Evolutionary conservation across 2,113 vertebrate species (phyloP).

Genomic region (Hiodon tergisus): DNA sequence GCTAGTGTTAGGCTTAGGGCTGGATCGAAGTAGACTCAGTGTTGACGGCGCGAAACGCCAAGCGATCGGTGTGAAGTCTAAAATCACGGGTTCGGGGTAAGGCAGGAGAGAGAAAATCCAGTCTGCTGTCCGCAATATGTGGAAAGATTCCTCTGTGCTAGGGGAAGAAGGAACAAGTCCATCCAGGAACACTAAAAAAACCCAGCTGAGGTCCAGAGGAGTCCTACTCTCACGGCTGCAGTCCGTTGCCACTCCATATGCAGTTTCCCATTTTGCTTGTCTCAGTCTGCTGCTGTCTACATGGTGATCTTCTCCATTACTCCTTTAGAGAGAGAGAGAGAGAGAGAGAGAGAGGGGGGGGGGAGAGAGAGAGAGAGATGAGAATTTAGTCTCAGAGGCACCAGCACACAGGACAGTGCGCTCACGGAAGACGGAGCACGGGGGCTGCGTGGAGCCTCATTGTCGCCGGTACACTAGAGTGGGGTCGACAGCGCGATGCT

Average conservation of each 20-base stretch:
- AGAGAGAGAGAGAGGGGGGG: slow-evolving; percentile 18
- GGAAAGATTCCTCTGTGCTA: slow-evolving; percentile 17
- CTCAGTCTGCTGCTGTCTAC: slow-evolving; percentile 73
- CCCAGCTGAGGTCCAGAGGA: slow-evolving; percentile 51
- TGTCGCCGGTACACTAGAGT: not conserved
- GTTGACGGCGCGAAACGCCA: not conserved
- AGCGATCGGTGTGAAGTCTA: not conserved
- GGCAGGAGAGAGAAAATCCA: slow-evolving; percentile 44
- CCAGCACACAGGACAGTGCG: slow-evolving; percentile 20
- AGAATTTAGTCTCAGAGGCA: slow-evolving; percentile 13
- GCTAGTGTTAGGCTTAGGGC: slow-evolving; percentile 59
- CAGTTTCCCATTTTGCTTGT: slow-evolving; percentile 78
- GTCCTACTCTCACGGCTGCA: slow-evolving; percentile 78
- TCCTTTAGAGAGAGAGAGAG: slow-evolving; percentile 59
- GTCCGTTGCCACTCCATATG: slow-evolving; percentile 84
- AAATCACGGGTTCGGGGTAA: not conserved
- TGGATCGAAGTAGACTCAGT: slow-evolving; percentile 32
- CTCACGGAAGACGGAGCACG: slow-evolving; percentile 15
- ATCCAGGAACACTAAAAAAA: slow-evolving; percentile 48
- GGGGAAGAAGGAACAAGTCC: slow-evolving; percentile 38
- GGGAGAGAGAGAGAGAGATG: slow-evolving; percentile 26
- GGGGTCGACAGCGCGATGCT: slow-evolving; percentile 32
- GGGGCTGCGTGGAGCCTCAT: slow-evolving; percentile 28
- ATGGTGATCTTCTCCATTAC: slow-evolving; percentile 82
- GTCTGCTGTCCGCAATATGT: slow-evolving; percentile 32